Base-by-base conservation (phyloP, 37 sponge, comb jelly and placozoan species). In the Halichondria panicea region DNA sequence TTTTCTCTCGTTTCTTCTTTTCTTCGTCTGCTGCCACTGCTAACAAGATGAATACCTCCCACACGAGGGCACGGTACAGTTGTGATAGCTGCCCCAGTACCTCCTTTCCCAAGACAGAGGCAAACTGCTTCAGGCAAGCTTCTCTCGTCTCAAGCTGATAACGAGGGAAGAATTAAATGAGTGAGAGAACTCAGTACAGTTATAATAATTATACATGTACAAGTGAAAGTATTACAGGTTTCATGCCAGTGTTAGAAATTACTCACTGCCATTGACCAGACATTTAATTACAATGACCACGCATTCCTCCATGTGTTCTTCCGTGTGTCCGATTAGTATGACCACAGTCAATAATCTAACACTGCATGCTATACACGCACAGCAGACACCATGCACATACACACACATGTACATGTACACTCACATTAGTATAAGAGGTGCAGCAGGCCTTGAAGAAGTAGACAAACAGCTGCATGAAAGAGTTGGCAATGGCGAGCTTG, bases 1-100 rank as follows among this genome's bases (percentile, higher is more conserved):
- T 40, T 1, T 19, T 3, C 25, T 18, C 43, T 31, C 44, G 12
- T 38, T 35, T 39, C 2, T 28, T 28, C 40, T 60, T 68, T 3
- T 54, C 71, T 12, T 77, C 83, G 31, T 79, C 76, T 8, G 70
- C 80, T 1, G 82, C 76, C 22, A 84, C 75, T 12, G 92, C 81
- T 22, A 90, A 76, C 2, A 94, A 82, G 43, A 82, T 75, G 74
- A 85, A 84, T 25, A 88, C 84, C 68, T 83, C 92, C 88, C 91
- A 86, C 30, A 95, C 81, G 32, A 95, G 80, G 24, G 88, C 82
- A 35, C 89, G 78, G 77, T 90, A 91, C 4, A 95, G 86, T 33
- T 12, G n/a, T 0, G 89, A 80, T 37, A 95, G 82, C 72, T 91
- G 85, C 56, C 74, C 25, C 35, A 95, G 79, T 3, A 91, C 70